Evolutionary conservation across 35 echinoderm and acorn worm species (phyloP), one percentile per base, ranked within the genome.

Genomic region (Apostichopus californicus): DNA sequence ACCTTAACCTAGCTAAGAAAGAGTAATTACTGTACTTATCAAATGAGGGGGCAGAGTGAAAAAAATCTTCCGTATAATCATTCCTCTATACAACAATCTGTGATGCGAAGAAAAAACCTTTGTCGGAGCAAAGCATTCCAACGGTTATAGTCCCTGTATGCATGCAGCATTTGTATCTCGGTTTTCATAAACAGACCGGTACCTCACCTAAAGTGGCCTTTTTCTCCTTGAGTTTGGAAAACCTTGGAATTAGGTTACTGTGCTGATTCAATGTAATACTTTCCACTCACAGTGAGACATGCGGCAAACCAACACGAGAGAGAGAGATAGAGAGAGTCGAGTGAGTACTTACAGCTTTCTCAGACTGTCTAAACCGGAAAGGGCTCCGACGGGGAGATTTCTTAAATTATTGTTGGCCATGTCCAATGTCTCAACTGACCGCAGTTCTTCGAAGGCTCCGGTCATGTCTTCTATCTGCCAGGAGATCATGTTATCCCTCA

Each of bases 381-480:
- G 94, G 28, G 96, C 94, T 55, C 84, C 93, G 26, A 91, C 95
- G n/a, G 92, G 72, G 26, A 98, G 94, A 87, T 93, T 94, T 59
- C 87, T 94, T 21, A 98, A 92, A 71, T 96, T 90, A 87, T 98
- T 98, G 82, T 93, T 92, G 12, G 94, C 80, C 72, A 98, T 83
- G 54, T 89, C 92, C 57, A 98, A 90, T 9, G 64, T 79, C 66
- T 78, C 59, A 0, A 98, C 73, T 5, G 96, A 94, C 46, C 78
- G 25, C 55, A 98, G 81, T 15, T 94, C 96, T n/a, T 95, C 91
- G 83, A 98, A 98, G 5, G 96, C 94, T 17, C 96, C 96, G 2
- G 94, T 92, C 90, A 95, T 95, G 78, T 98, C 96, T 22, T 98
- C 94, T 8, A 95, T 93, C 25, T 84, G 95, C 96, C 94, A 98